These are phyloP conservation scores for Columba livia DNA, from an alignment of 2,113 vertebrate genomes.

Conservation along the genomic window DNA sequence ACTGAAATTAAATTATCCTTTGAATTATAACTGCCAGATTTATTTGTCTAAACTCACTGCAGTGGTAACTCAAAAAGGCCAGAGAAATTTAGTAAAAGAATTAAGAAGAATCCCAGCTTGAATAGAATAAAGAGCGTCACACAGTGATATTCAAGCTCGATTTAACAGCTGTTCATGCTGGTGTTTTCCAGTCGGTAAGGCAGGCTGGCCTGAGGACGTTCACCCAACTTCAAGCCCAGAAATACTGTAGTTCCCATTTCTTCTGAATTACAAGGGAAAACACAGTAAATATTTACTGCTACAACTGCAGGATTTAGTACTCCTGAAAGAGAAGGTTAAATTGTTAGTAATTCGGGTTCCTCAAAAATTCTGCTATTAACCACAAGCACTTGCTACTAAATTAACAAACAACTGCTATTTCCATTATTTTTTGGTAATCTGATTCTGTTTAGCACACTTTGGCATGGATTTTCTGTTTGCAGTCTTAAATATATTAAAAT, in stretches of 20 bases:
- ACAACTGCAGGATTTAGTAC: neutral
- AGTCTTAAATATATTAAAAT: neutral
- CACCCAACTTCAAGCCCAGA: too few relatives aligned
- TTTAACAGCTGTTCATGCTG: neutral
- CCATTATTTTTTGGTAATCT: neutral
- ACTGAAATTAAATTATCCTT: neutral
- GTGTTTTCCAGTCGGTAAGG: neutral
- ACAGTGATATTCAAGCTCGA: slow-evolving; percentile 24
- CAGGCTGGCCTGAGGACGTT: slow-evolving; percentile 9
- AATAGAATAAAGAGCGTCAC: neutral
- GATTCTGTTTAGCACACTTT: neutral
- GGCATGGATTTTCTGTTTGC: neutral
- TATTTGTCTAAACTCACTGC: neutral
- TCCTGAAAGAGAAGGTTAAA: neutral
- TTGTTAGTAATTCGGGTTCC: neutral
- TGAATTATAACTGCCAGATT: neutral
- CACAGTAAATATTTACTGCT: neutral
- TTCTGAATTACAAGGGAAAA: neutral
- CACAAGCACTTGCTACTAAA: neutral
- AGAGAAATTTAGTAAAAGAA: neutral
- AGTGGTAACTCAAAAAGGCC: neutral
- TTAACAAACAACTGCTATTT: neutral
- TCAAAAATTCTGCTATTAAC: neutral
- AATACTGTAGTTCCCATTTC: too few relatives aligned
- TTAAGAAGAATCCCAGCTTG: neutral